Evolutionary conservation across 2,113 vertebrate species (phyloP).

Genomic region (Myotis brandtii): DNA sequence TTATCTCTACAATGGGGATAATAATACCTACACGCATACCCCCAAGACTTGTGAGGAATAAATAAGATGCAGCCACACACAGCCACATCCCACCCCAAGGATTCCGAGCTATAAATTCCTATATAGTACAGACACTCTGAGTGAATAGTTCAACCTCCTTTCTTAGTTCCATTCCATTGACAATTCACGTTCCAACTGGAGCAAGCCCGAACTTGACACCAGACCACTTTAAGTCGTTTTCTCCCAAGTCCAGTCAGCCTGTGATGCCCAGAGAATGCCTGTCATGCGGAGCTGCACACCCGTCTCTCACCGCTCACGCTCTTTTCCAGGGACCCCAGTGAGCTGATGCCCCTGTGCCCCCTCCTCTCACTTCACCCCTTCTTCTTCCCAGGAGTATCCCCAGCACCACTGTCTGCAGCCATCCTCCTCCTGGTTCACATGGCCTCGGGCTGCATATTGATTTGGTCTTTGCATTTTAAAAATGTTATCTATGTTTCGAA

Average conservation of each 20-base stretch:
- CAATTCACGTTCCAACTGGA: background rate
- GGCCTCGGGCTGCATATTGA: conserved; percentile 37
- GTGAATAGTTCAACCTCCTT: background rate
- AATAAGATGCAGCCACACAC: background rate
- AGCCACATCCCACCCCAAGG: background rate
- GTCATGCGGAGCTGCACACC: background rate
- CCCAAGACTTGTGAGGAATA: background rate
- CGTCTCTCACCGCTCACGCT: background rate
- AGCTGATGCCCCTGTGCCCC: background rate
- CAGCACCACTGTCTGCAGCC: background rate
- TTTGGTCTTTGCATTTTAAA: conserved; percentile 20
- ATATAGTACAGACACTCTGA: background rate
- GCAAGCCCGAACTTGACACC: background rate
- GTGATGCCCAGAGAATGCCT: background rate
- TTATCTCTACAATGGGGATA: conserved; percentile 8
- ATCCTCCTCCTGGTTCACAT: background rate
- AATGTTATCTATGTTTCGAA: background rate
- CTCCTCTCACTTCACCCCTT: background rate
- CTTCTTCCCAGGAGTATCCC: background rate
- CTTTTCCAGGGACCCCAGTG: background rate
- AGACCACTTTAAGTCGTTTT: background rate
- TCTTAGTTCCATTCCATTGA: background rate
- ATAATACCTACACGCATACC: background rate
- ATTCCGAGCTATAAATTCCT: background rate
- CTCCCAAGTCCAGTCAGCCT: background rate